Evolutionary conservation across 2,888 invertebrate species (phyloP).

Genomic region (Cantharis rufa): DNA sequence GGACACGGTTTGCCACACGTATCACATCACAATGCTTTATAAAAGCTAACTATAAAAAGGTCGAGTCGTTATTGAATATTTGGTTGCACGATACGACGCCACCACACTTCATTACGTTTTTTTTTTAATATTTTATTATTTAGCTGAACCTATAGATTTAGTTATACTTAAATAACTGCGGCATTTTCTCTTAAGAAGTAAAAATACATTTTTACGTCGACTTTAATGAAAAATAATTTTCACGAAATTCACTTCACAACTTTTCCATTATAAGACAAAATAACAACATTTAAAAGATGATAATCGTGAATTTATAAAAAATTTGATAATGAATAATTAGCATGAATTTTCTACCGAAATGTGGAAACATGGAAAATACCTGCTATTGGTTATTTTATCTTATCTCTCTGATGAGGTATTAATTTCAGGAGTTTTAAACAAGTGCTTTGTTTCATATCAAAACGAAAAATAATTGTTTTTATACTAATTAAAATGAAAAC

Average conservation of each 20-base stretch:
- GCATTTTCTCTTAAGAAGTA: background rate
- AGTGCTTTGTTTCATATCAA: background rate
- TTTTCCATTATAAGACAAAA: too few species aligned
- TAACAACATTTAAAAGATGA: too few species aligned
- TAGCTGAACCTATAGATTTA: background rate
- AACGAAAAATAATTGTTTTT: background rate
- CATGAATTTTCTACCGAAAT: too few species aligned
- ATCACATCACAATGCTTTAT: constrained; percentile 23
- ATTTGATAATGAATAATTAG: too few species aligned
- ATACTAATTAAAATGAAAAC: background rate
- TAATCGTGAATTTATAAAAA: too few species aligned
- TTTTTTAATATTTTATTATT: constrained; percentile 9
- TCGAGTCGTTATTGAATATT: constrained; percentile 13
- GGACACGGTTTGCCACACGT: background rate
- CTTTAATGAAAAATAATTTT: background rate
- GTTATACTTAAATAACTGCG: background rate
- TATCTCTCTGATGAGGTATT: too few species aligned
- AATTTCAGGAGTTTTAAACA: too few species aligned
- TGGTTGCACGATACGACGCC: constrained; percentile 3
- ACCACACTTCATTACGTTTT: constrained; percentile 19
- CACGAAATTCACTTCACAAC: too few species aligned
- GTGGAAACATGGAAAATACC: too few species aligned
- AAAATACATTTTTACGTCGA: background rate
- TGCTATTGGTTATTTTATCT: too few species aligned
- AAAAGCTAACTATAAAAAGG: constrained; percentile 9